Evolutionary conservation across 2,888 invertebrate species (phyloP).

Genomic region (Neria commutata): DNA sequence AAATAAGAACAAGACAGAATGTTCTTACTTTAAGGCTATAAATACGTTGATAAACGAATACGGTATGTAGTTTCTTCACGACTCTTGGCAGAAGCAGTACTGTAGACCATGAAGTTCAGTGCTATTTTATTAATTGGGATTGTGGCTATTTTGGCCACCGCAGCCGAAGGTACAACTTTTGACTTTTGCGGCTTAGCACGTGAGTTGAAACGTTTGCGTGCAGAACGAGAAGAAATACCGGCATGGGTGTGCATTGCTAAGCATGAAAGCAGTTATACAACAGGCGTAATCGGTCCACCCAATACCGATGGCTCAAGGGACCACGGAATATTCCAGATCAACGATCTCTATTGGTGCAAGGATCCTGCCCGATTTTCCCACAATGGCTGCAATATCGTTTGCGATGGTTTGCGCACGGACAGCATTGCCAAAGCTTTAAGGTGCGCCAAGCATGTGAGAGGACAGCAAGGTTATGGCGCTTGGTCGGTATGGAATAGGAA

Average conservation of each 20-base stretch:
- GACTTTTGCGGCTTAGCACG: slow-evolving; percentile 24
- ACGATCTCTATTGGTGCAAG: slow-evolving; percentile 45
- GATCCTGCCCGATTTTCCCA: slow-evolving; percentile 28
- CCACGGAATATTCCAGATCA: slow-evolving; percentile 48
- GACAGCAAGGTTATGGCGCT: slow-evolving; percentile 39
- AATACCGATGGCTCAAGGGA: slow-evolving; percentile 61
- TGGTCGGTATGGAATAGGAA: slow-evolving; percentile 27
- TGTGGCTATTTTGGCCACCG: slow-evolving; percentile 15
- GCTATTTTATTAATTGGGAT: too few relatives aligned
- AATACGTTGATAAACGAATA: too few relatives aligned
- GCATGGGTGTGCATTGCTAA: slow-evolving; percentile 32
- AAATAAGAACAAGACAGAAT: too few relatives aligned
- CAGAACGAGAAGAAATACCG: slow-evolving; percentile 22
- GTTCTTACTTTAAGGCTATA: too few relatives aligned
- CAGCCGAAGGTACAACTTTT: slow-evolving; percentile 22
- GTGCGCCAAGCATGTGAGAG: slow-evolving; percentile 37
- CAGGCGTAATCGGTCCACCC: slow-evolving; percentile 55
- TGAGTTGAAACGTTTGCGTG: slow-evolving; percentile 23
- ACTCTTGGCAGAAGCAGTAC: too few relatives aligned
- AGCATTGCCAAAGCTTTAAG: slow-evolving; percentile 34
- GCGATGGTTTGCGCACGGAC: slow-evolving; percentile 35
- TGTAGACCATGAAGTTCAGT: too few relatives aligned
- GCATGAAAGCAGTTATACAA: slow-evolving; percentile 44
- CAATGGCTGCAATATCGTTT: slow-evolving; percentile 39
- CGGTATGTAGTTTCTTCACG: too few relatives aligned